Evolutionary conservation across 2,888 invertebrate genomes (phyloP).

Genomic region (Ellobium chinense): DNA sequence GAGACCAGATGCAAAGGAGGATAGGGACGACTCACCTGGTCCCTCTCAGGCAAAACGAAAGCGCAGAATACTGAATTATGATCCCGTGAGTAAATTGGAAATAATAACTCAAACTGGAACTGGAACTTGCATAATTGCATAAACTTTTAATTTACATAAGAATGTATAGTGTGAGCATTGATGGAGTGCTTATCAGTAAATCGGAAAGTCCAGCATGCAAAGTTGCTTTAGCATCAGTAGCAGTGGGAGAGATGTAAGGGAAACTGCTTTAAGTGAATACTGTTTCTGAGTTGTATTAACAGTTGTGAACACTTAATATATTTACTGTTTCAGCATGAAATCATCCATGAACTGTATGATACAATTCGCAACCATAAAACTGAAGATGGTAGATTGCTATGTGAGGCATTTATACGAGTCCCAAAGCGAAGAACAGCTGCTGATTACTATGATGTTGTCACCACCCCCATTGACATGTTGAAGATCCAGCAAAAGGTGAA

Average conservation of each 20-base stretch:
- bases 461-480: slow-evolving; percentile 95
- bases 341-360: slow-evolving; percentile 93
- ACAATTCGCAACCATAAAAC: slow-evolving; percentile 93
- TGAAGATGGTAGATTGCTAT: slow-evolving; percentile 92
- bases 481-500: slow-evolving; percentile 97
- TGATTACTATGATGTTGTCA: slow-evolving; percentile 85
- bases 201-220: too few relatives aligned
- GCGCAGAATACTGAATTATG: slow-evolving; percentile 70
- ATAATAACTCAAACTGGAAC: too few relatives aligned
- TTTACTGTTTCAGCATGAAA: slow-evolving; percentile 78
- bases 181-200: too few relatives aligned
- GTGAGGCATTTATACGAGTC: slow-evolving; percentile 95
- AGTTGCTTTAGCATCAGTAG: too few relatives aligned
- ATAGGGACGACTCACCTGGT: slow-evolving; percentile 58
- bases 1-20: slow-evolving; percentile 56
- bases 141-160: too few relatives aligned
- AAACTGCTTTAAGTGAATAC: too few relatives aligned
- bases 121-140: too few relatives aligned
- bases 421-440: slow-evolving; percentile 87
- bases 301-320: too few relatives aligned
- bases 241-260: too few relatives aligned
- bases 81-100: slow-evolving; percentile 67
- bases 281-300: too few relatives aligned
- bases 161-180: too few relatives aligned
- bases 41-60: slow-evolving; percentile 54